Evolutionary conservation across 2,888 invertebrate genomes (phyloP).

Genomic region (Ochropleura plecta): DNA sequence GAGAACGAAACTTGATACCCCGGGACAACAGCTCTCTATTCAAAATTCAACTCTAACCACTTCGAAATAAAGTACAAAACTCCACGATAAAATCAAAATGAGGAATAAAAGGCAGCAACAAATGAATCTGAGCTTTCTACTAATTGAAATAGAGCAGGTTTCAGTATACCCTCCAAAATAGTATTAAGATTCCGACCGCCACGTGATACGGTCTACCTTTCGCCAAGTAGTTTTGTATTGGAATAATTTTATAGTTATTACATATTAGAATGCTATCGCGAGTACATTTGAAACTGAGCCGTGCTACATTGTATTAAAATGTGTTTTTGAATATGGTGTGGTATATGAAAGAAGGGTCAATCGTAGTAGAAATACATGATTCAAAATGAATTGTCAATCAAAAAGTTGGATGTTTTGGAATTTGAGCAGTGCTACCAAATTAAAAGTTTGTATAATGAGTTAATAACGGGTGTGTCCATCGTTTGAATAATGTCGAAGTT

Average conservation of each 20-base stretch:
- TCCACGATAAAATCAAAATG: slow-evolving; percentile 17
- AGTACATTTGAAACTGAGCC: slow-evolving; percentile 68
- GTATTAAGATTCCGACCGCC: slow-evolving; percentile 84
- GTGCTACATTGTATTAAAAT: slow-evolving; percentile 38
- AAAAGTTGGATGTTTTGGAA: slow-evolving; percentile 62
- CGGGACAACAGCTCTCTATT: slow-evolving; percentile 53
- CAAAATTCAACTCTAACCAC: slow-evolving; percentile 61
- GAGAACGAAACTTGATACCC: slow-evolving; percentile 88
- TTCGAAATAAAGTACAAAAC: slow-evolving; percentile 52
- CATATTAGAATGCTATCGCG: slow-evolving; percentile 84
- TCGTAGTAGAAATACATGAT: slow-evolving; percentile 56
- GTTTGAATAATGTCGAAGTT: slow-evolving; percentile 58
- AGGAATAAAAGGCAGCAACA: slow-evolving; percentile 44
- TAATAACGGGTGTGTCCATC: slow-evolving; percentile 57
- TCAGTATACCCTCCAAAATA: slow-evolving; percentile 64
- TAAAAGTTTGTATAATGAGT: slow-evolving; percentile 59
- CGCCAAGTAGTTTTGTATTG: slow-evolving; percentile 88
- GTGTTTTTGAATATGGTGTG: slow-evolving; percentile 27
- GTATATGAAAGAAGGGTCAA: slow-evolving; percentile 51
- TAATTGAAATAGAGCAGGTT: slow-evolving; percentile 68
- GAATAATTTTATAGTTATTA: slow-evolving; percentile 90
- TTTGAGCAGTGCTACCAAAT: slow-evolving; percentile 64
- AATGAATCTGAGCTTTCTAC: slow-evolving; percentile 67
- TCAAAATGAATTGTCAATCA: slow-evolving; percentile 69
- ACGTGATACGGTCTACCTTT: slow-evolving; percentile 88